Evolutionary conservation across 2,888 invertebrate genomes (phyloP), one percentile per base, ranked within the genome.

Genomic region (Gasteruption jaculator): DNA sequence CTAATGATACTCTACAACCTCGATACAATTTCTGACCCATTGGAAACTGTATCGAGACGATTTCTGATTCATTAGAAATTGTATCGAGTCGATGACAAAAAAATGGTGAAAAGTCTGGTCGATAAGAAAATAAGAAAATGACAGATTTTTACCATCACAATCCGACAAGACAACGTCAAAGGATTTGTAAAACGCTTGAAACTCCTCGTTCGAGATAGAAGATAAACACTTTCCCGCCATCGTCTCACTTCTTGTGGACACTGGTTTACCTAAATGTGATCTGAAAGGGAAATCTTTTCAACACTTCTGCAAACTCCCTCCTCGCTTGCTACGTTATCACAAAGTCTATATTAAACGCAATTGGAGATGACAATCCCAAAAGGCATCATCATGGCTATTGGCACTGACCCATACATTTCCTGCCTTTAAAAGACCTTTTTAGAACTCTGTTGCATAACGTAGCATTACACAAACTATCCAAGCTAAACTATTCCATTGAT

Each of bases 131-230:
- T 8, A 24, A 19, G n/a, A 31, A 38, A 14, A 3, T 6, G 10
- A 37, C 22, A 5, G 4, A 20, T 32, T 70, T 76, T 74, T 71
- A 85, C 91, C 91, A 76, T 91, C 91, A 69, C 91, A 91, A 61
- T 91, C 91, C 33, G 86, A 82, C 53, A 92, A 73, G 49, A 91
- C 83, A 25, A 85, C 83, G 61, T 91, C 91, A 58, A 91, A 83
- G 7, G 83, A 81, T 52, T 82, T 72, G n/a, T 91, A 53, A 71
- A 85, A 84, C 43, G 75, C 74, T 59, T 76, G 73, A 37, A 84
- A 70, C 61, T 83, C 78, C 32, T 74, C 76, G 58, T 76, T 74
- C 3, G 77, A 63, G 16, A 81, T 73, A 37, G 79, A 78, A 50
- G 76, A 68, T 49, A 86, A 71, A 63, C 80, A 76, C 45, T 73